phyloP scores from a whole-genome alignment of 1,140 invertebrate species.

The Lineus longissimus region DNA sequence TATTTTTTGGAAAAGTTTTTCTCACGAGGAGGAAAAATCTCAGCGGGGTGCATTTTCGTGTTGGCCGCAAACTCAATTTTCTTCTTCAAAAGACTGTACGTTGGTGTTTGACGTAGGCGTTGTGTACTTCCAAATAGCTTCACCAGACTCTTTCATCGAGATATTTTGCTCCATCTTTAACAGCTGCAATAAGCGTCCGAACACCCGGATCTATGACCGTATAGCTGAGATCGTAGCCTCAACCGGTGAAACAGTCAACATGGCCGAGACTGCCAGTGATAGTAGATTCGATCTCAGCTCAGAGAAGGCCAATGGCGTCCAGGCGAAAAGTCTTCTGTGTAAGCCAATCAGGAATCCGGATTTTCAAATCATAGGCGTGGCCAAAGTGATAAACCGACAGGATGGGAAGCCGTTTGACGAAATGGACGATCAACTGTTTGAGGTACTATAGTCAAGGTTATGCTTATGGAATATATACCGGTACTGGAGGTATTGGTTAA shows the following conservation, averaged over 20 bases:
- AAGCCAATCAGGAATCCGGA: not conserved
- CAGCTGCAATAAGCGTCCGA: not conserved
- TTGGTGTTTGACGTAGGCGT: too few relatives aligned
- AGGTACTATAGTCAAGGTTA: too few relatives aligned
- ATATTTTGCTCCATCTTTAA: too few relatives aligned
- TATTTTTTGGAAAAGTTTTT: too few relatives aligned
- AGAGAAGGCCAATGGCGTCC: not conserved
- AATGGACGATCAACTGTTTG: conserved; percentile 73
- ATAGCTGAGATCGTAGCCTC: not conserved
- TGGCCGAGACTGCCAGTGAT: not conserved
- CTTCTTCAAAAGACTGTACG: too few relatives aligned
- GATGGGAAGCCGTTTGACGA: conserved; percentile 81
- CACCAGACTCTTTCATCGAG: too few relatives aligned
- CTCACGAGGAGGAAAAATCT: too few relatives aligned
- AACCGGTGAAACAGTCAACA: not conserved
- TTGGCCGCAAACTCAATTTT: too few relatives aligned
- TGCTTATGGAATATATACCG: too few relatives aligned
- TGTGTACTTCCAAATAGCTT: too few relatives aligned
- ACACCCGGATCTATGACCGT: not conserved
- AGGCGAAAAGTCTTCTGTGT: not conserved
- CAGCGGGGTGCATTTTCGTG: too few relatives aligned
- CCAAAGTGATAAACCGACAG: conserved; percentile 90
- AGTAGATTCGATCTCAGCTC: not conserved
- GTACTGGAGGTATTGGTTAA: too few relatives aligned
- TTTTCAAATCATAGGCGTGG: conserved; percentile 64